Conservation (phyloP, 2,113 vertebrate species). For the Piaya cayana region DNA sequence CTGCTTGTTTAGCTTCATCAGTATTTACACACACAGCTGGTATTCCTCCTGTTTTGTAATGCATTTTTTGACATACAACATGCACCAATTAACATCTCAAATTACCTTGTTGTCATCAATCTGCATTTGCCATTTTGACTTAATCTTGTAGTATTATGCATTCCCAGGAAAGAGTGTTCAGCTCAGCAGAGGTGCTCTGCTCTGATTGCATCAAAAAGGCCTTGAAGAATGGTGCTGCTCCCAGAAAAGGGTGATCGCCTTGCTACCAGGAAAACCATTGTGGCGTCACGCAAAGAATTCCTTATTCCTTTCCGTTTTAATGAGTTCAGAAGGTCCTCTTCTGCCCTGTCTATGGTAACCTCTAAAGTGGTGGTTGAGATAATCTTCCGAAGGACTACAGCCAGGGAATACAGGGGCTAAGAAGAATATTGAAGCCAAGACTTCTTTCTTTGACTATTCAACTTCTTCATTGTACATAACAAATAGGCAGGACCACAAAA, state of each 20-base stretch:
- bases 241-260: neutral
- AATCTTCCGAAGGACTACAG: neutral
- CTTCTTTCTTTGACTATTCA: neutral
- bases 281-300: neutral
- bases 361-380: neutral
- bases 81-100: neutral
- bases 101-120: neutral
- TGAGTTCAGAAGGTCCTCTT: neutral
- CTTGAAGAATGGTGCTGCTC: neutral
- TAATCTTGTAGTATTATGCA: neutral
- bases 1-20: neutral
- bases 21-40: neutral
- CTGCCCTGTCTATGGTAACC: neutral
- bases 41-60: neutral
- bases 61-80: neutral
- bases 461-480: neutral
- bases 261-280: neutral
- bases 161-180: neutral
- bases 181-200: neutral
- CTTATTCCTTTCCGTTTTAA: neutral
- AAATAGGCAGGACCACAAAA: neutral
- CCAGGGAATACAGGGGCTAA: neutral
- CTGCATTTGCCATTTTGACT: neutral
- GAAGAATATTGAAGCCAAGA: neutral
- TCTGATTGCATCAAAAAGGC: neutral